A percentile compares a stretch with the other conserved stretches of the same genome.
Evolutionary conservation across 2,797 vertebrate genomes (phyloP).

Genomic region (Remorina albescens): DNA sequence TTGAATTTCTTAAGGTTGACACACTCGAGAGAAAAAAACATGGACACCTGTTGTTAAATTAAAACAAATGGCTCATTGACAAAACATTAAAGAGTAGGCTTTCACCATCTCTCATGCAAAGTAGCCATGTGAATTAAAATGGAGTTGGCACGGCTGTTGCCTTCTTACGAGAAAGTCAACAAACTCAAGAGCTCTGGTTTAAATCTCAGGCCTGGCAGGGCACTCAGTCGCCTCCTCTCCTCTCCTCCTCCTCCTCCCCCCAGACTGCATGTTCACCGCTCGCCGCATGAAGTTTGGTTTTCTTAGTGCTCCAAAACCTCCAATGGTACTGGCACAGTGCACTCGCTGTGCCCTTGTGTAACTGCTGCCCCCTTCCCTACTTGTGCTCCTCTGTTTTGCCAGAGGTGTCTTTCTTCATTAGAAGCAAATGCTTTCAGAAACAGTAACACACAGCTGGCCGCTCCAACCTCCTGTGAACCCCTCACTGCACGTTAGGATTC

Average conservation of each 20-base stretch:
- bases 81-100: constrained; percentile 42
- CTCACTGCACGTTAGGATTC: constrained; percentile 46
- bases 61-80: constrained; percentile 66
- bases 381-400: constrained; percentile 53
- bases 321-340: constrained; percentile 55
- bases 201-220: constrained; percentile 70
- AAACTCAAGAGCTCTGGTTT: constrained; percentile 73
- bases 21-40: constrained; percentile 30
- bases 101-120: constrained; percentile 74
- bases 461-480: constrained; percentile 59
- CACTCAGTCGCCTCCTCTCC: constrained; percentile 47
- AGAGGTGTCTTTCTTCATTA: constrained; percentile 70
- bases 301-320: constrained; percentile 64
- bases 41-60: constrained; percentile 24
- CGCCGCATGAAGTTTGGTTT: constrained; percentile 69
- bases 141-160: constrained; percentile 55
- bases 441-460: constrained; percentile 53
- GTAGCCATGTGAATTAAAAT: constrained; percentile 73
- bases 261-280: constrained; percentile 66
- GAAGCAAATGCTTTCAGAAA: constrained; percentile 48
- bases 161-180: constrained; percentile 76
- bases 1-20: constrained; percentile 27
- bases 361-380: constrained; percentile 34
- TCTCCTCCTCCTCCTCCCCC: constrained; percentile 54
- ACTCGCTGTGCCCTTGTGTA: constrained; percentile 60